Evolutionary conservation across 2,888 invertebrate genomes (phyloP).

Genomic region (Phalera bucephala): DNA sequence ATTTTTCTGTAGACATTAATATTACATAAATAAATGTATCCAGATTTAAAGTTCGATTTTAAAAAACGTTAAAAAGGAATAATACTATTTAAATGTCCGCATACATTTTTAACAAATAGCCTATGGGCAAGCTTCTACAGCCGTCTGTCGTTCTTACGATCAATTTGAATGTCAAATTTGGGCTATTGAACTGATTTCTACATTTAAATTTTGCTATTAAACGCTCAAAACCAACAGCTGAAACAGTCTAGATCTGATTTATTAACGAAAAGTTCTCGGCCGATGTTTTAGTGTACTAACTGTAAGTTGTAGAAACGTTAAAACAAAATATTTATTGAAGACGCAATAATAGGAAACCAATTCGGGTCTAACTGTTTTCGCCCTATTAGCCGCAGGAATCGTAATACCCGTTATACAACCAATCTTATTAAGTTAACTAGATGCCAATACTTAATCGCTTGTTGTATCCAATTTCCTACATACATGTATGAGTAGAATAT

Average conservation of each 20-base stretch:
- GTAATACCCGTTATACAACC: constrained; percentile 69
- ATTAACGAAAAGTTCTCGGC: background rate
- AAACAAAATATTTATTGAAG: constrained; percentile 22
- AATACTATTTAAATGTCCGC: constrained; percentile 8
- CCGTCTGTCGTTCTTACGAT: constrained; percentile 28
- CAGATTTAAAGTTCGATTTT: background rate
- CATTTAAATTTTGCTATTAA: constrained; percentile 38
- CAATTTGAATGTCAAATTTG: constrained; percentile 45
- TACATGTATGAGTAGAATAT: constrained; percentile 6
- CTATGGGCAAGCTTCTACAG: constrained; percentile 19
- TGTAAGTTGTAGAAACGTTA: constrained; percentile 9
- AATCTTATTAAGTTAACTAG: constrained; percentile 64
- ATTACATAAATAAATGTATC: background rate
- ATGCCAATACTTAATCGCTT: constrained; percentile 33
- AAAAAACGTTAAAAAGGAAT: background rate
- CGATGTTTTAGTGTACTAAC: background rate
- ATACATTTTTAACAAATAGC: constrained; percentile 18
- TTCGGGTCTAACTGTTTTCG: constrained; percentile 63
- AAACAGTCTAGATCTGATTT: constrained; percentile 3
- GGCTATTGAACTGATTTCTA: constrained; percentile 44
- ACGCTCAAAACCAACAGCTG: constrained; percentile 34
- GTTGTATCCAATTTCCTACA: constrained; percentile 50
- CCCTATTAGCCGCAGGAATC: constrained; percentile 49
- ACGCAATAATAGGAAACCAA: constrained; percentile 48
- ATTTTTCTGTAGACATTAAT: background rate